phyloP scores from a whole-genome alignment of 2,797 vertebrate species.

The Notolabrus celidotus region DNA sequence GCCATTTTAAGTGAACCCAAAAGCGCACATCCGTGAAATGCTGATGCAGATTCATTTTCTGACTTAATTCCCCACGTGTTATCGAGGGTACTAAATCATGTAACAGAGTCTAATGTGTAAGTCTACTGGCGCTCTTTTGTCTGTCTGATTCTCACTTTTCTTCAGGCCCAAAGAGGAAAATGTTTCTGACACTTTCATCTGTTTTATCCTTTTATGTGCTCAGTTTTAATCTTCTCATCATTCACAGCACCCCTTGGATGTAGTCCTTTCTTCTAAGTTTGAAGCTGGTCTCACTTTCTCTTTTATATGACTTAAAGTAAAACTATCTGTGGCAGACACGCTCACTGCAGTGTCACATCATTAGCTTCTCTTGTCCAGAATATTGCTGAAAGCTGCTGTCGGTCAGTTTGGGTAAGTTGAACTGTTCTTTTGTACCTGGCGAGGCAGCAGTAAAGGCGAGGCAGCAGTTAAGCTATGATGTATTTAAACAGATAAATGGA shows the following conservation, averaged over 20 bases:
- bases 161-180: conserved; percentile 8
- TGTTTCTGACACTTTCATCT: conserved; percentile 15
- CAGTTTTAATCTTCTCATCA: conserved; percentile 30
- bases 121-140: conserved; percentile 4
- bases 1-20: conserved; percentile 57
- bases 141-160: conserved; percentile 6
- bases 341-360: not conserved
- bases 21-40: conserved; percentile 63
- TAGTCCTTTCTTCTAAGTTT: not conserved
- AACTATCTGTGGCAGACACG: not conserved
- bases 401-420: not conserved
- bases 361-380: not conserved
- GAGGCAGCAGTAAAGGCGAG: not conserved
- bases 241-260: conserved; percentile 1
- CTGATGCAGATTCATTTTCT: conserved; percentile 55
- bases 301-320: conserved; percentile 1
- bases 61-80: conserved; percentile 41
- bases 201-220: conserved; percentile 18
- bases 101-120: conserved; percentile 27
- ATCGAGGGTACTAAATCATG: conserved; percentile 54
- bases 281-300: not conserved
- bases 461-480: not conserved
- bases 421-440: not conserved
- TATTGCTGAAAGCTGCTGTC: not conserved
- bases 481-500: not conserved